Evolutionary conservation across 2,113 vertebrate genomes (phyloP).

Genomic region (Ictalurus furcatus): DNA sequence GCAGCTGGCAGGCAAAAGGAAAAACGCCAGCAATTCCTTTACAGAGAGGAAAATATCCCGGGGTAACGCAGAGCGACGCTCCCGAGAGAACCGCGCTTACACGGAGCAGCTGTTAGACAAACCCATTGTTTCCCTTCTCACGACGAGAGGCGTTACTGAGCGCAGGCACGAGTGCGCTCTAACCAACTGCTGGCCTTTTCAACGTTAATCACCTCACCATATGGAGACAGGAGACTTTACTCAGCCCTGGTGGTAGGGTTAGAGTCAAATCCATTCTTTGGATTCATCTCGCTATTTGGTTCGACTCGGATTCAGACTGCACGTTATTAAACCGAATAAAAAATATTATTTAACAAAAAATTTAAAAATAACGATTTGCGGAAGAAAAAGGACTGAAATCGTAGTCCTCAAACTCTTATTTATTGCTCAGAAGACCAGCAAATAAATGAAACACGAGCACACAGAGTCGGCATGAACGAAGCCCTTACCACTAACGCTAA

Average conservation of each 20-base stretch:
- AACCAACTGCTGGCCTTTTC: conserved; percentile 35
- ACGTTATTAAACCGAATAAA: too few relatives aligned
- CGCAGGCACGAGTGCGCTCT: conserved; percentile 28
- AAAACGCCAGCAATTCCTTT: conserved; percentile 47
- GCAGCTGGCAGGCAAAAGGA: conserved; percentile 65
- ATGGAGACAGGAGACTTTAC: conserved; percentile 22
- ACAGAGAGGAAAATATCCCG: conserved; percentile 45
- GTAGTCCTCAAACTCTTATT: too few relatives aligned
- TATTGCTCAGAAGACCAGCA: too few relatives aligned
- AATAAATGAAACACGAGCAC: too few relatives aligned
- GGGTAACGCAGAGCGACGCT: conserved; percentile 58
- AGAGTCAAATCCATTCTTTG: too few relatives aligned
- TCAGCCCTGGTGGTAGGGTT: background rate
- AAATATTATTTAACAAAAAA: too few relatives aligned
- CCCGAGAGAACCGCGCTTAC: conserved; percentile 60
- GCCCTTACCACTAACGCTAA: too few relatives aligned
- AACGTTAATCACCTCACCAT: conserved; percentile 28
- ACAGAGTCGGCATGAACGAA: too few relatives aligned
- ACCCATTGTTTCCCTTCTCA: conserved; percentile 62
- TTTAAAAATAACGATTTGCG: too few relatives aligned
- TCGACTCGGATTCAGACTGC: too few relatives aligned
- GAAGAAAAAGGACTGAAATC: too few relatives aligned
- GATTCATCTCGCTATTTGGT: too few relatives aligned
- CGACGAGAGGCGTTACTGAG: conserved; percentile 20
- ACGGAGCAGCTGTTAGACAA: conserved; percentile 69